phyloP scores from a whole-genome alignment of 1,140 invertebrate species.

The Drosophila aff. region DNA sequence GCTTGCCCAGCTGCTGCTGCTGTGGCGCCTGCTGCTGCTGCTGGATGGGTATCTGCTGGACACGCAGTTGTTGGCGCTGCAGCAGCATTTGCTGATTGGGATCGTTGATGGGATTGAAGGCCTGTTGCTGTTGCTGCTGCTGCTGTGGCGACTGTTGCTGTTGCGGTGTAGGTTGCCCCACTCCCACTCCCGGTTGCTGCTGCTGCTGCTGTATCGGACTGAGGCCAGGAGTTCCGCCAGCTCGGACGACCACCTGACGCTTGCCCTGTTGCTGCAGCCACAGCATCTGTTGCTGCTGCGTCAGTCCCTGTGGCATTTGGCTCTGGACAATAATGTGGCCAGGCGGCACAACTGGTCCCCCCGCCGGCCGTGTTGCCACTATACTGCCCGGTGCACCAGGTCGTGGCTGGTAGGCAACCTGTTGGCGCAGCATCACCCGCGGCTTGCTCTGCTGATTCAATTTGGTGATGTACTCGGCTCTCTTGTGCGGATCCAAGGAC shows the following conservation, averaged over 20 bases:
- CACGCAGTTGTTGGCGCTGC: conserved; percentile 85
- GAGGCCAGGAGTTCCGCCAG: conserved; percentile 84
- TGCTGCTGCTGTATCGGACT: conserved; percentile 84
- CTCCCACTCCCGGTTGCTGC: conserved; percentile 22
- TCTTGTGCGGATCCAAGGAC: conserved; percentile 91
- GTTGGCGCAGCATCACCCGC: conserved; percentile 86
- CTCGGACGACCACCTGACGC: conserved; percentile 86
- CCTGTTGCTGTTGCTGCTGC: conserved; percentile 47
- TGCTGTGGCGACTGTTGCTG: conserved; percentile 55
- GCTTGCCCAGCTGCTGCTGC: conserved; percentile 82
- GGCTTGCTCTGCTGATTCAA: conserved; percentile 88
- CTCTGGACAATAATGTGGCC: conserved; percentile 86
- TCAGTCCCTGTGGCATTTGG: conserved; percentile 87
- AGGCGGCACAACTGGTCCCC: conserved; percentile 83
- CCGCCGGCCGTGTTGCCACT: conserved; percentile 86
- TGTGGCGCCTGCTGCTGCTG: conserved; percentile 86
- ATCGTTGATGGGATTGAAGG: conserved; percentile 66
- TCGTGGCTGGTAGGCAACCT: conserved; percentile 85
- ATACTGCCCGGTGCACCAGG: conserved; percentile 86
- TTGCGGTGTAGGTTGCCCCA: conserved; percentile 48
- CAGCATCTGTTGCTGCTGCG: conserved; percentile 88
- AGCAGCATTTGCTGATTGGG: conserved; percentile 78
- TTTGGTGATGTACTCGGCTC: conserved; percentile 91
- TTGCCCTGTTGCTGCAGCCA: conserved; percentile 89
- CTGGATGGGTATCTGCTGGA: conserved; percentile 87